Evolutionary conservation across 1,140 invertebrate species (phyloP).

Genomic region (Periplaneta americana): DNA sequence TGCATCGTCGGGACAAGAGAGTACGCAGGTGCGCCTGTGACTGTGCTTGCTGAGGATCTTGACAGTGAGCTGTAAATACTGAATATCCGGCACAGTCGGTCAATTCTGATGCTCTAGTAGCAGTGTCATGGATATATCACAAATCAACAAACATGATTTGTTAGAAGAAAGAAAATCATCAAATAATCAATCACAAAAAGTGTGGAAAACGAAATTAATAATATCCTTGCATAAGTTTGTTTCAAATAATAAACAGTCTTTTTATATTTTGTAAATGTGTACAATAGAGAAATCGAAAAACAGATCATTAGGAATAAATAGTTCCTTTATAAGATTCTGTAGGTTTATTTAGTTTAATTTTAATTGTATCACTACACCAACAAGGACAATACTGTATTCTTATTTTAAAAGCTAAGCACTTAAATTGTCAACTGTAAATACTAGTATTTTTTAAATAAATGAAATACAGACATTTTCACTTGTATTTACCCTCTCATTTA

Average conservation of each 20-base stretch:
- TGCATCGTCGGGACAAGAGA: conserved; percentile 42
- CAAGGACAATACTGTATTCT: not conserved
- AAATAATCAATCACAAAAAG: too few relatives aligned
- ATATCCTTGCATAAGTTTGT: not conserved
- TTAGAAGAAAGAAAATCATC: not conserved
- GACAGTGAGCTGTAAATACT: too few relatives aligned
- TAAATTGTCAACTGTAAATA: not conserved
- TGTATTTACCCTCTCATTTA: too few relatives aligned
- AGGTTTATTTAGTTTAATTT: not conserved
- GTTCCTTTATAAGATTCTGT: not conserved
- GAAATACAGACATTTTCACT: not conserved
- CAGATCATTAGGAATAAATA: not conserved
- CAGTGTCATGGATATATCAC: not conserved
- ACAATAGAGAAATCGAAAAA: not conserved
- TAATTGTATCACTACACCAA: not conserved
- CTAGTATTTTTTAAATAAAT: not conserved
- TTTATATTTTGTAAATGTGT: not conserved
- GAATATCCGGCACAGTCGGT: not conserved
- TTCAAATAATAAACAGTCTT: not conserved
- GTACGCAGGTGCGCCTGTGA: conserved; percentile 56
- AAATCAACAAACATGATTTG: not conserved
- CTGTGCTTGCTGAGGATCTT: conserved; percentile 51
- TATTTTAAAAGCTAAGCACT: not conserved
- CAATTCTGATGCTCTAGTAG: not conserved
- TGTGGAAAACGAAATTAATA: too few relatives aligned